Base-by-base conservation (phyloP, 2,113 vertebrate species). In the Murina feae region DNA sequence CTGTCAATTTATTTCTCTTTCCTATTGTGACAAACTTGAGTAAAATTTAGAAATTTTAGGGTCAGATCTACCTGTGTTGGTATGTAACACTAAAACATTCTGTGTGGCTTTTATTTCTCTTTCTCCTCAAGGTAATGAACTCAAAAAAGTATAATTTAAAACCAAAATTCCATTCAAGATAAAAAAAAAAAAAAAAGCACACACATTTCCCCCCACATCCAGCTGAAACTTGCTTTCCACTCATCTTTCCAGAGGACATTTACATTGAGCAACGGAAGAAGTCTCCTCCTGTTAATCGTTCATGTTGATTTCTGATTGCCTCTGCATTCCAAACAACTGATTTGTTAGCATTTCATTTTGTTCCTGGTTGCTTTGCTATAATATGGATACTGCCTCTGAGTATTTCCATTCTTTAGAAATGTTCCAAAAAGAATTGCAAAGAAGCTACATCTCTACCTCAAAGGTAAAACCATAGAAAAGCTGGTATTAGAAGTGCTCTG, bases 131-230 rank as follows among this genome's bases (percentile, higher is more conserved):
- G 39, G 47, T 63, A 66, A 51, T 49, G 23, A 51, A 86, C 20
- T 72, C 66, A 86, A 82, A 55, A 23, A 75, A 88, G 32, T 78
- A 39, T 58, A 88, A 63, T 16, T 88, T 35, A 32, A 82, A 93
- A 44, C 42, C 21, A 81, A 90, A 90, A 58, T 69, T 89, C 44
- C 91, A 23, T 44, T 93, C 39, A 93, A 84, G 79, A 82, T 69
- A 8, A 18, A 11, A 44, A 72, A 84, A 89, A 23, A 8, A 18
- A 11, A 44, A 72, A 84, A 89, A 23, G 20, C 44, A 25, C 20
- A 10, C 8, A 37, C 6, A 12, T 88, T 90, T 63, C n/a, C 32
- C 10, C 16, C 13, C 42, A 25, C 4, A 1, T 63, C 12, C 18
- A 65, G 12, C 18, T 91, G 47, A 78, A 86, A 78, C 6, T 23